Base-by-base conservation (phyloP, 2,797 vertebrate genomes). In the Poecilia wingei region DNA sequence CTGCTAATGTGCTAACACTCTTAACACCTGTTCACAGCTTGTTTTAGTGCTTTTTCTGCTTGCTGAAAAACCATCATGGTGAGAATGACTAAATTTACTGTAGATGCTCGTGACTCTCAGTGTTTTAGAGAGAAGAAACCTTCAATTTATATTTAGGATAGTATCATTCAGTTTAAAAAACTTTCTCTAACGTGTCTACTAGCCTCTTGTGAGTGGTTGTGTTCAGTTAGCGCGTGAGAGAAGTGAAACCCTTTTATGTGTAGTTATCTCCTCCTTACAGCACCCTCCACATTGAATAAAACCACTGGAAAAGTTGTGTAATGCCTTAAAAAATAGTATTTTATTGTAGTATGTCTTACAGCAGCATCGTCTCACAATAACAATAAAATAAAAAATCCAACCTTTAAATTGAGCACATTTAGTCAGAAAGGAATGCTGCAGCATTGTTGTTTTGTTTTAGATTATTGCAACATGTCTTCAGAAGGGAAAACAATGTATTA, bases 21-120 rank as follows among this genome's bases (percentile, higher is more conserved):
- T 82, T 82, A 82, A 87, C 82, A 51, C 82, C 72, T 89, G 69
- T 88, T 86, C 12, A 49, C 92, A 91, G 92, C 89, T 86, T 88
- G 80, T 90, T 93, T 82, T 92, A 94, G 83, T 83, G 83, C 72
- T 85, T 77, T 69, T 85, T 83, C 85, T 88, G 80, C 90, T 90
- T 73, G 78, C 85, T 87, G 86, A 82, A 88, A 88, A 84, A 80
- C 78, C 90, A 84, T 82, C 79, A 89, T 74, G 88, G 90, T 92
- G 91, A 92, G 86, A 88, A 84, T 36, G 75, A 81, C 82, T 83
- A 57, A 84, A 90, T 89, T 85, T 82, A 46, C 74, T 59, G 70
- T 82, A 74, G 75, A 82, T 87, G 75, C 82, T 77, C n/a, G n/a
- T 92, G 88, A 87, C 41, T 85, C 79, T 85, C 72, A 73, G 75